Base-by-base conservation (phyloP, 2,113 vertebrate species). In the Paedocypris sp. region DNA sequence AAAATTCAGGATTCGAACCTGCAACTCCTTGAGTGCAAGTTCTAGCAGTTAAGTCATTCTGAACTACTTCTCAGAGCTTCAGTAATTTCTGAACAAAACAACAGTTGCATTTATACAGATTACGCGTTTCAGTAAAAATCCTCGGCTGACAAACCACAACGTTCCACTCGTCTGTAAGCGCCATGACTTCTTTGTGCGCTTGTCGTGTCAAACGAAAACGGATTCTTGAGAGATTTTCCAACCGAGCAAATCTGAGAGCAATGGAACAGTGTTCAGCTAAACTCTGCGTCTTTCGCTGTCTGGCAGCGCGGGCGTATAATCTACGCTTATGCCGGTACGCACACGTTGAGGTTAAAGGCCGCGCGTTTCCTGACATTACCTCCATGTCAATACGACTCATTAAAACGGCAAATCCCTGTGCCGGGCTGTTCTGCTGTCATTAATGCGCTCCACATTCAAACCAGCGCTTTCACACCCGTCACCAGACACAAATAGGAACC, bases 381-480 rank as follows among this genome's bases (percentile, higher is more conserved):
- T 33, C 74, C 66, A 60, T 73, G 68, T 79, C 78, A 79, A 75
- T 72, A 79, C 74, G 54, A 32, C 5, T 69, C 67, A 70, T 77
- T 76, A 75, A 73, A 79, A 69, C 62, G 68, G 43, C 72, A 77
- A 78, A 76, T 54, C 68, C 33, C 62, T 66, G 77, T 75, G 69
- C 72, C 64, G 56, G 11, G 31, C 20, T 57, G 50, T 26, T 43
- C 36, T 23, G 42, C 23, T 43, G 28, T 43, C 63, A 68, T 52
- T 68, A 75, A 73, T 75, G 67, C 22, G 46, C 50, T 71, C 66
- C 66, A 73, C 66, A 64, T 79, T 81, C 72, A 70, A 67, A 59
- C 39, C 32, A 66, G 78, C 75, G 71, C 78, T 82, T 82, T 80
- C 77, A 75, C 73, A 77, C 73, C 64, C 60, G 64, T 39, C 66